Conservation (phyloP, 2,113 vertebrate species). For the Thryonomys swinderianus region DNA sequence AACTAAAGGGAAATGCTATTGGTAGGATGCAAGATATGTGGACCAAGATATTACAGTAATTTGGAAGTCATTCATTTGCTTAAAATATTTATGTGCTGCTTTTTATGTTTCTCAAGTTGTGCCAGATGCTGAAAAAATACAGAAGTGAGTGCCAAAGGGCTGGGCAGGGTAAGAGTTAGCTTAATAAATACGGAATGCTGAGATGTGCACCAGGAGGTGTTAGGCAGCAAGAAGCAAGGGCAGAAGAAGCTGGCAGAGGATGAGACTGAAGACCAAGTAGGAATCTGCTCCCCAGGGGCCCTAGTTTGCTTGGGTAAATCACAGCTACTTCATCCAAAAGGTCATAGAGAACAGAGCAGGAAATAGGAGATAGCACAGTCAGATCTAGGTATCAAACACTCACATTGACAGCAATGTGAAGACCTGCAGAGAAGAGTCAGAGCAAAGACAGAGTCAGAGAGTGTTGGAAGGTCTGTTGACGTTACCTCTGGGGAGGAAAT, state of each 20-base stretch:
- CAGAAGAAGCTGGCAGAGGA: neutral
- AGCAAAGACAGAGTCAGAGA: neutral
- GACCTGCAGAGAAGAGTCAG: neutral
- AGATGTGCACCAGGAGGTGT: neutral
- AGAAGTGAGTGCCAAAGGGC: neutral
- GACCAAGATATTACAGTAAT: neutral
- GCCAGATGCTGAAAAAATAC: neutral
- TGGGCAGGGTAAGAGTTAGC: neutral
- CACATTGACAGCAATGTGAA: neutral
- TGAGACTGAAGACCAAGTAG: neutral
- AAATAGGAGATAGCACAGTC: neutral
- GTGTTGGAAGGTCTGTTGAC: neutral
- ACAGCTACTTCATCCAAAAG: neutral
- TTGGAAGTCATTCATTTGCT: neutral
- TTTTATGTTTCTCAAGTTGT: neutral
- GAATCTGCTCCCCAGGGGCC: neutral
- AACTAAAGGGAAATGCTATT: constrained; percentile 23
- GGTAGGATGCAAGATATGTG: neutral
- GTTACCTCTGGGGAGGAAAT: neutral
- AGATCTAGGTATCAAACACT: neutral
- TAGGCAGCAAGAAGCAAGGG: neutral
- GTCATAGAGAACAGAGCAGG: neutral
- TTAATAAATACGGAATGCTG: neutral
- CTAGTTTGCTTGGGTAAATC: neutral
- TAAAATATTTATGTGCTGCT: neutral